A percentile compares a stretch with the other conserved stretches of the same genome.
phyloP scores from a whole-genome alignment of 2,888 invertebrate species.

The Spodoptera exigua region DNA sequence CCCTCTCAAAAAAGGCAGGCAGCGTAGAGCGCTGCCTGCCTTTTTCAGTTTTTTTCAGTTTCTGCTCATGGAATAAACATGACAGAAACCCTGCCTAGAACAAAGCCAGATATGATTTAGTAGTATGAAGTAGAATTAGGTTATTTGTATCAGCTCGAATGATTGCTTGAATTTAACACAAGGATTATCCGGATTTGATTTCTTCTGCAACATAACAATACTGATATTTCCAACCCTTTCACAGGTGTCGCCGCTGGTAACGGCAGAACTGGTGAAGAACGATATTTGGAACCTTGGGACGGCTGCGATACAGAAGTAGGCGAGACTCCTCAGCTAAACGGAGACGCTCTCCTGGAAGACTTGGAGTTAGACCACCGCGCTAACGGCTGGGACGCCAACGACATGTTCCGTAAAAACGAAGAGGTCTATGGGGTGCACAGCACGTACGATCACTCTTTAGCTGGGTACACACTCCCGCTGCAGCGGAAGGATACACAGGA shows the following conservation, averaged over 20 bases:
- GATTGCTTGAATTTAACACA: too few relatives aligned
- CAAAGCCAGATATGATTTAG: too few relatives aligned
- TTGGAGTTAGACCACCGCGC: conserved; percentile 92
- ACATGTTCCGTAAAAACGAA: conserved; percentile 98
- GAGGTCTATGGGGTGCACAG: conserved; percentile 96
- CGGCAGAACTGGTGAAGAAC: conserved; percentile 89
- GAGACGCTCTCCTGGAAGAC: conserved; percentile 91
- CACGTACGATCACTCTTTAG: conserved; percentile 96
- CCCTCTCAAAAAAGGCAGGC: too few relatives aligned
- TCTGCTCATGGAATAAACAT: too few relatives aligned
- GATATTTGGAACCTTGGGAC: conserved; percentile 97
- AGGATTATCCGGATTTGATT: too few relatives aligned
- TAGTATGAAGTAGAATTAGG: too few relatives aligned
- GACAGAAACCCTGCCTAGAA: too few relatives aligned
- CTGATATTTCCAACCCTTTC: background rate
- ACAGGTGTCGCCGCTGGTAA: conserved; percentile 71
- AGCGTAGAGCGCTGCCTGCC: too few relatives aligned
- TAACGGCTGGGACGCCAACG: conserved; percentile 99
- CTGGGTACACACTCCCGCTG: conserved; percentile 97
- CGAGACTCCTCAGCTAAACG: conserved; percentile 88
- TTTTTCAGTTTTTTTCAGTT: too few relatives aligned
- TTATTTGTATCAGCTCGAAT: too few relatives aligned
- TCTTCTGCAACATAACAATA: too few relatives aligned
- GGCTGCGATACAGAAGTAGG: conserved; percentile 87
- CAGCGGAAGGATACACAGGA: conserved; percentile 96